These are phyloP conservation scores for Loripinus fragilis DNA, from an alignment of 2,888 invertebrate species.

Conservation along the genomic window DNA sequence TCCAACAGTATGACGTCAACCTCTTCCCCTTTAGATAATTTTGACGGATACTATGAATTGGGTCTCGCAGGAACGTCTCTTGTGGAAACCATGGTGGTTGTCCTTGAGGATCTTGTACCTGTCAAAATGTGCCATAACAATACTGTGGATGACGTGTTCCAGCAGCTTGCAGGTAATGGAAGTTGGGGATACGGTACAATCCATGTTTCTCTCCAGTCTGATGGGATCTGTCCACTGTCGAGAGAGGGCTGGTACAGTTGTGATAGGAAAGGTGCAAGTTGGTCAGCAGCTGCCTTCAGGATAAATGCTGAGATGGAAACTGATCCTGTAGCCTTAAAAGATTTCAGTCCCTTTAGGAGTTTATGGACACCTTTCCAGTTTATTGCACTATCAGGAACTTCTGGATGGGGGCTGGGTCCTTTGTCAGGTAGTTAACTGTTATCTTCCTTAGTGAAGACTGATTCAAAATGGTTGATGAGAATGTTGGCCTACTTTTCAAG, in stretches of 20 bases:
- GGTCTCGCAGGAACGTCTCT: no score
- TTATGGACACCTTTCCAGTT: no score
- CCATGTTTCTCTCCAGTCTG: no score
- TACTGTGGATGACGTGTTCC: no score
- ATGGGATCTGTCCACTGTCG: no score
- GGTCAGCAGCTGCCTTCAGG: no score
- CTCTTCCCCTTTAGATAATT: background rate
- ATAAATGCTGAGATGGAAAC: no score
- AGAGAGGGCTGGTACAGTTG: slow-evolving; percentile 15
- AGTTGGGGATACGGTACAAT: slow-evolving; percentile 9
- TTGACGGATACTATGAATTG: slow-evolving; percentile 16
- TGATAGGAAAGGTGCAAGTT: slow-evolving; percentile 35
- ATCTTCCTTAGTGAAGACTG: no score
- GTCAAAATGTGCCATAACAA: no score
- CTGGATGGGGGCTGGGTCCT: background rate
- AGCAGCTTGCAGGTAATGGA: slow-evolving; percentile 17
- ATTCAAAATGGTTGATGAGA: background rate
- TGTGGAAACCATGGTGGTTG: no score
- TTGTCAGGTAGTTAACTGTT: no score
- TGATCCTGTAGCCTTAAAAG: no score
- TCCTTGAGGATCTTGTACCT: slow-evolving; percentile 5
- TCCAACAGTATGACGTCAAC: slow-evolving; percentile 23
- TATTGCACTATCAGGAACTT: background rate
- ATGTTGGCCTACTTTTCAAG: background rate
- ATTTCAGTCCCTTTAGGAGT: slow-evolving; percentile 17